Evolutionary conservation across 2,113 vertebrate genomes (phyloP), one percentile per base, ranked within the genome.

Genomic region (Vulpes vulpes): DNA sequence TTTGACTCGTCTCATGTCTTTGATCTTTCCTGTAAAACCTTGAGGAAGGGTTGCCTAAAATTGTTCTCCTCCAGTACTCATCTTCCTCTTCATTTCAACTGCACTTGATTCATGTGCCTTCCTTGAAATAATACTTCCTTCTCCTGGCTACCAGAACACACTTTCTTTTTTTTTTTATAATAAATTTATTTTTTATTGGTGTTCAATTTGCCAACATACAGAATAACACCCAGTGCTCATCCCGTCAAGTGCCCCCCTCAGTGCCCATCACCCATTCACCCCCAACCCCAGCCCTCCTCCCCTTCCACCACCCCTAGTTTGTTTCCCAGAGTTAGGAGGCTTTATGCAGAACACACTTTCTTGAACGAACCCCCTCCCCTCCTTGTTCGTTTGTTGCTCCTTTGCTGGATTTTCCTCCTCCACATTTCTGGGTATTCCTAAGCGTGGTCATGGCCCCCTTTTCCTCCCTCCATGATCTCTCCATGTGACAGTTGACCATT

Each of bases 1-100:
- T 88, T 91, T 93, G n/a, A 76, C 1, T 15, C 2, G 23, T 67
- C 22, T 93, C 49, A 67, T 94, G 92, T 94, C 49, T 95, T 87
- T 71, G 19, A 92, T 92, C 12, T n/a, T 96, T 93, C 78, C 38
- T 79, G 25, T 73, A 78, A 92, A 87, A 59, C 23, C 86, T 88
- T 88, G 16, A 14, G 78, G 51, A 79, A 89, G 32, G 35, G 8
- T 15, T 65, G 22, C 80, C 49, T 86, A 64, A 35, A 87, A 82
- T 87, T 82, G 8, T 82, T 73, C 20, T 62, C 25, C 78, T 83
- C 20, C 30, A 2, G 6, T 62, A 62, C 4, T 51, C 11, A n/a
- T 16, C 35, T 20, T 55, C 53, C 30, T 60, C 14, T 79, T 82
- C 23, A 64, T 94, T 84, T 79, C 84, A 30, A 8, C 1, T 27